Evolutionary conservation across 2,888 invertebrate genomes (phyloP), one percentile per base, ranked within the genome.

Genomic region (Bursaphelenchus okinawaensis): DNA sequence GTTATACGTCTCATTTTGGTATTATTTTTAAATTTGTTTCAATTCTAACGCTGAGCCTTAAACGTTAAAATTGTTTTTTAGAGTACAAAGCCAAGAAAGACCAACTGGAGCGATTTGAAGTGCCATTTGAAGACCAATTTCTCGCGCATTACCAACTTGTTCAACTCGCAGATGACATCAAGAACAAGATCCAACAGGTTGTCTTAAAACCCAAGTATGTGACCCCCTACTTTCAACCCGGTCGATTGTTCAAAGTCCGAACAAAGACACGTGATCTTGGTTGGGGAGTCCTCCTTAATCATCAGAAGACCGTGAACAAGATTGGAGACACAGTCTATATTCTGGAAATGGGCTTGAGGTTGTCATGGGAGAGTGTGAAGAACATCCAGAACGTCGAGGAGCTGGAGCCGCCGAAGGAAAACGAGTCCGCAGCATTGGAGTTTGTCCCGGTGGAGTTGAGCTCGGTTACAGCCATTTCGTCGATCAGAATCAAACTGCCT

Each of bases 251-350:
- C 16, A 91, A 92, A 86, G 92, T 83, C 40, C 68, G 72, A 56
- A 68, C 70, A 12, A 73, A 73, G 9, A 65, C 66, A 31, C 87
- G 90, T 72, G 90, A 91, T 80, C 96, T 92, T 83, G 95, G 93
- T 77, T 99, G 98, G 96, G 94, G 94, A 12, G 90, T 92, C 56
- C 89, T 98, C 61, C 88, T 98, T 0, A 93, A 93, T 84, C 93
- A 92, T 82, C 90, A 90, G 78, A 91, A 91, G 77, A 89, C 70
- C 75, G 74, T 62, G 31, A 70, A 73, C 51, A 71, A 77, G 23
- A 56, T 65, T 12, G 72, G 68, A 22, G 75, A 88, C 31, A 85
- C 88, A 0, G 87, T 87, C 52, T 89, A 92, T 69, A 87, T 91
- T 19, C 88, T 93, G 0, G 93, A 94, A 81, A 89, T 92, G 55